Percentiles rank a stretch among this genome's conserved stretches.
phyloP scores from a whole-genome alignment of 2,888 invertebrate species.

The Muscina levida region DNA sequence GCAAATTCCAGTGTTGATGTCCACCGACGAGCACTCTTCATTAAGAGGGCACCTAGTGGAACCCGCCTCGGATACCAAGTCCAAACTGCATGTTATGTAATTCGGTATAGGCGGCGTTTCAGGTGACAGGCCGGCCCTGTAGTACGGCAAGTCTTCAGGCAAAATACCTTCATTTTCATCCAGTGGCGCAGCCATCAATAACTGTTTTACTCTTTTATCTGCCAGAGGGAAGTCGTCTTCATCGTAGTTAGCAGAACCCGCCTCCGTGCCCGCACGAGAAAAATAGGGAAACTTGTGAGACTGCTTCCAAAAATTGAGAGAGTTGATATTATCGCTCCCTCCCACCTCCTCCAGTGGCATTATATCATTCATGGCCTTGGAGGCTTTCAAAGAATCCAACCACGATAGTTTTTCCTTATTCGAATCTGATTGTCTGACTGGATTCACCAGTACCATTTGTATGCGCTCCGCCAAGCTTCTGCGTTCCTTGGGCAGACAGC shows the following conservation, averaged over 20 bases:
- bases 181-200: slow-evolving; percentile 71
- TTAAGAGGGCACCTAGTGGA: slow-evolving; percentile 83
- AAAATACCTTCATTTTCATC: slow-evolving; percentile 78
- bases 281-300: slow-evolving; percentile 69
- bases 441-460: slow-evolving; percentile 89
- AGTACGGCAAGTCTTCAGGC: slow-evolving; percentile 79
- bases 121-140: slow-evolving; percentile 43
- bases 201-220: slow-evolving; percentile 76
- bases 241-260: slow-evolving; percentile 69
- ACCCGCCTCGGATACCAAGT: slow-evolving; percentile 70
- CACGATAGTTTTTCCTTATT: slow-evolving; percentile 69
- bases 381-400: slow-evolving; percentile 74
- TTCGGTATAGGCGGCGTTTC: slow-evolving; percentile 74
- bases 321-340: slow-evolving; percentile 68
- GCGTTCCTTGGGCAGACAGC: slow-evolving; percentile 85
- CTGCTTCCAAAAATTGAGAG: slow-evolving; percentile 77
- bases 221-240: slow-evolving; percentile 76
- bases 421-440: slow-evolving; percentile 81
- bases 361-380: slow-evolving; percentile 68
- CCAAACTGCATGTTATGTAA: slow-evolving; percentile 83
- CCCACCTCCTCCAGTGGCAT: slow-evolving; percentile 63
- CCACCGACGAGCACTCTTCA: slow-evolving; percentile 85
- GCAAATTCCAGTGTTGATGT: slow-evolving; percentile 86
- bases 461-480: slow-evolving; percentile 84
- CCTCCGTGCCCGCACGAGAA: slow-evolving; percentile 30